Evolutionary conservation across 2,797 vertebrate genomes (phyloP), one percentile per base, ranked within the genome.

Genomic region (Setipinna tenuifilis): DNA sequence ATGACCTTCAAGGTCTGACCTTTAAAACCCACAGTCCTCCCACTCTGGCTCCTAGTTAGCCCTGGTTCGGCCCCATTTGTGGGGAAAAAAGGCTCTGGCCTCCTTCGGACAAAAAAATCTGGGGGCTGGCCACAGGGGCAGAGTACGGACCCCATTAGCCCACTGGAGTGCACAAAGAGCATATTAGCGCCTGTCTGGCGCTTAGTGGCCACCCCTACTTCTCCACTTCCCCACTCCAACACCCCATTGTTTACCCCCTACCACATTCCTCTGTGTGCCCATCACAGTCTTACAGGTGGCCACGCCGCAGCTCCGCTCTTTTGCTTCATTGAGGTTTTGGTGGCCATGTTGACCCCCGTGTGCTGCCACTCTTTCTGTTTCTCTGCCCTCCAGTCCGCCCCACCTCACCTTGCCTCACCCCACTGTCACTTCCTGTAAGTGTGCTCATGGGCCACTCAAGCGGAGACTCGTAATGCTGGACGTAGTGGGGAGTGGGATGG

Each of bases 141-240:
- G 87, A 90, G 89, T 96, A 93, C 95, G 94, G 96, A 96, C 88
- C 97, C 96, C 95, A 97, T 99, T 98, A 98, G 95, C 93, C 93
- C 68, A 75, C 0, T 17, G 28, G 68, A 75, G 68, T 28, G 68
- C 68, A 41, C 17, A 23, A 75, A 31, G 17, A 75, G 68, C 68
- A 75, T 75, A 75, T 75, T 75, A 75, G 68, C 16, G 28, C 28
- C 68, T 35, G 61, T 23, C 61, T 65, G 61, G 10, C 3, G 46
- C 46, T 14, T 54, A 54, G 2, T 9, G 2, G 11, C 25, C 65
- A 12, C 65, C 23, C 25, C 9, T 54, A 54, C 50, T 54, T 93
- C 93, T 90, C 35, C 35, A 9, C 50, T 54, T 9, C 14, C 50
- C 50, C 14, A 9, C 46, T 93, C 86, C 17, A 19, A 59, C 11